Conservation (phyloP, 2,888 invertebrate species). For the Neocrepidodera transversa region DNA sequence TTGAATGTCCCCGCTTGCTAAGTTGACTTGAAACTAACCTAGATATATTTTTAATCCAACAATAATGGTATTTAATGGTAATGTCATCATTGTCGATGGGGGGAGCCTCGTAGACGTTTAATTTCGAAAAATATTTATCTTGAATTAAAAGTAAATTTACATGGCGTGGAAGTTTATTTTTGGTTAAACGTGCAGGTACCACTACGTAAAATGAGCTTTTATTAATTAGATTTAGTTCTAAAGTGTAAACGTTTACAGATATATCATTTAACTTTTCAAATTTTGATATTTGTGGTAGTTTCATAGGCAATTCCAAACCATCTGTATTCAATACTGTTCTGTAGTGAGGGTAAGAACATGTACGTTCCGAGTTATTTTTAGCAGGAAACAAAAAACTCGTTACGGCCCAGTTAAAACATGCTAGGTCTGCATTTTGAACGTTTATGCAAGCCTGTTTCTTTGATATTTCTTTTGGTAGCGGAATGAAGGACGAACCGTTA, state of each 20-base stretch:
- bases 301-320: background rate
- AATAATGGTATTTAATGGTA: background rate
- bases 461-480: slow-evolving; percentile 5
- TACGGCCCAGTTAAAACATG: slow-evolving; percentile 16
- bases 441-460: slow-evolving; percentile 7
- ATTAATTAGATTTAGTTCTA: background rate
- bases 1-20: background rate
- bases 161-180: background rate
- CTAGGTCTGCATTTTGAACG: slow-evolving; percentile 4
- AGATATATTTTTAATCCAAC: background rate
- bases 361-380: background rate
- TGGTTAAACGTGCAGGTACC: background rate
- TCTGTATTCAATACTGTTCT: slow-evolving; percentile 3
- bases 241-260: slow-evolving; percentile 11
- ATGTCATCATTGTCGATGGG: background rate
- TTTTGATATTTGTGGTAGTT: background rate
- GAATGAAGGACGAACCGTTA: slow-evolving; percentile 26
- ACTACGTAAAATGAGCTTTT: background rate
- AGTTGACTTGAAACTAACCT: slow-evolving; percentile 3
- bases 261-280: no score
- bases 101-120: no score
- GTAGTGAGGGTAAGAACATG: slow-evolving; percentile 14
- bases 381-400: slow-evolving; percentile 8
- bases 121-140: background rate
- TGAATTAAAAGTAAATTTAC: background rate